Base-by-base conservation (phyloP, 2,113 vertebrate genomes). In the Siniperca chuatsi region DNA sequence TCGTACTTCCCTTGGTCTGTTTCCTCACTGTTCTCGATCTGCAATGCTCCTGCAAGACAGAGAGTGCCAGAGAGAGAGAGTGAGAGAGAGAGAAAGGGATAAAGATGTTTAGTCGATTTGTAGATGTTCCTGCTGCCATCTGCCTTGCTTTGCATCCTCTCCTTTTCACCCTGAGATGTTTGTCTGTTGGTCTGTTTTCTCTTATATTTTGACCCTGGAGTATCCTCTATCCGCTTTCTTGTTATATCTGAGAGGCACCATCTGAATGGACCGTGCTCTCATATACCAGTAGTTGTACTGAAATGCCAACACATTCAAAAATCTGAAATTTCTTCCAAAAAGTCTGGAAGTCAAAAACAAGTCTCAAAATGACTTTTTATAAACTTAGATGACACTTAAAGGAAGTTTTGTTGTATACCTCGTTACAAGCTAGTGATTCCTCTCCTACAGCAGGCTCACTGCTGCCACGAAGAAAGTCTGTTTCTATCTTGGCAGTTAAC, bases 1-100 rank as follows among this genome's bases (percentile, higher is more conserved):
- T 99, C 98, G 1, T 99, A 99, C 91, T 99, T 99, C 92, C 98
- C 98, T 95, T 99, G 98, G 95, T 99, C 98, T 0, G 98, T 98
- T 95, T 99, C 98, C 90, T 99, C 98, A 6, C 98, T 99, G 96
- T 98, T 98, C 77, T 99, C 98, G 0, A 99, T 99, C 95, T 99
- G 98, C 73, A 99, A 93, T 4, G 98, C 98, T 92, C 98, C 98
- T 98, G 96, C 40, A 69, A 90, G 86, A 87, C 42, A 81, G 21
- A 75, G 20, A 79, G 89, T 89, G 57, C 64, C 79, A 73, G 42
- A 81, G 72, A 55, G 4, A 35, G 29, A 62, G 33, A 37, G 33
- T n/a, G 37, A 66, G 37, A 21, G 58, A 67, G 44, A 40, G 64
- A 81, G 18, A 42, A 18, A 78, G 88, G 90, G 52, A 61, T 82